Evolutionary conservation across 2,797 vertebrate species (phyloP).

Genomic region (Lepilemur ruficaudatus): DNA sequence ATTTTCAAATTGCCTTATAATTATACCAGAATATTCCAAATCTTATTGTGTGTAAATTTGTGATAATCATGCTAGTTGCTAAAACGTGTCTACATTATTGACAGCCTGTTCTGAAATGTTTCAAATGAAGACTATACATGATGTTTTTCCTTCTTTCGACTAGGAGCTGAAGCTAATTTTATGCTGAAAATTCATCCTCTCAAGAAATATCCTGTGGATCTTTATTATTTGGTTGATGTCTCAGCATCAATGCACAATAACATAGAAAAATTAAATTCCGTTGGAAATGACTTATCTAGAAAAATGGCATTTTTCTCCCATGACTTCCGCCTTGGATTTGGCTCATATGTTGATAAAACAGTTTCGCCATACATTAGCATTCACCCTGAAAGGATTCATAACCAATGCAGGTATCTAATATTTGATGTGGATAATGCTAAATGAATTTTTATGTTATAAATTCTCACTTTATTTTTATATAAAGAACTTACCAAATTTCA

Average conservation of each 20-base stretch:
- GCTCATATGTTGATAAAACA: conserved; percentile 98
- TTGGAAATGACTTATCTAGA: conserved; percentile 93
- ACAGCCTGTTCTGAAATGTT: neutral
- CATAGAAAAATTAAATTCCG: conserved; percentile 94
- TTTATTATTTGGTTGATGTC: conserved; percentile 98
- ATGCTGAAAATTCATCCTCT: conserved; percentile 91
- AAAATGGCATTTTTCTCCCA: conserved; percentile 93
- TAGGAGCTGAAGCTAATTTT: conserved; percentile 92
- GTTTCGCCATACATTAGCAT: conserved; percentile 98
- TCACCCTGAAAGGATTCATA: conserved; percentile 95
- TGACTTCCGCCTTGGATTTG: conserved; percentile 96
- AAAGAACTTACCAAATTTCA: neutral
- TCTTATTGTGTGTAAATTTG: neutral
- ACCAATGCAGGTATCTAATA: conserved; percentile 93
- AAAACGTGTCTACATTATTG: neutral
- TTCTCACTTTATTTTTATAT: neutral
- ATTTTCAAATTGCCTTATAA: conserved; percentile 11
- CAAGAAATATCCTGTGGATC: conserved; percentile 95
- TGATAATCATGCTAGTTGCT: neutral
- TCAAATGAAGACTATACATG: conserved; percentile 27
- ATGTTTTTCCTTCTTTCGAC: conserved; percentile 76
- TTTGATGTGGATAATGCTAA: neutral
- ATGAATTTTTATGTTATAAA: neutral
- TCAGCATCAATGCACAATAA: conserved; percentile 98
- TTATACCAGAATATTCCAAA: conserved; percentile 1